A percentile compares a stretch with the other conserved stretches of the same genome.
Conservation (phyloP, 2,113 vertebrate species). For the Pomatostomus ruficeps region DNA sequence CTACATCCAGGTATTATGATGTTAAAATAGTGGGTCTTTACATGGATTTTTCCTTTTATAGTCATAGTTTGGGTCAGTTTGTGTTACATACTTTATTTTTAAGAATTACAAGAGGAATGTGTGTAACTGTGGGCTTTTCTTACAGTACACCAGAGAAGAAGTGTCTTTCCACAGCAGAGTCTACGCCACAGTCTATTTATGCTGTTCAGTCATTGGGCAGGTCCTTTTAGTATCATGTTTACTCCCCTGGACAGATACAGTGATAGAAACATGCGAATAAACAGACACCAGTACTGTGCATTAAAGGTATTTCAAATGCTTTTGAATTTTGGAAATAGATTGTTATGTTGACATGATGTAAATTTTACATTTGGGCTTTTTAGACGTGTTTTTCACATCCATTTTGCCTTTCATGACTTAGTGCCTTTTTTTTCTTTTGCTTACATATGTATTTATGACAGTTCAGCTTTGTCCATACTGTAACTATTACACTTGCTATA, state of each 20-base stretch:
- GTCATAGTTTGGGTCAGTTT: background rate
- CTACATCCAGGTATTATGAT: background rate
- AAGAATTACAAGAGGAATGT: background rate
- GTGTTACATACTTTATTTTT: background rate
- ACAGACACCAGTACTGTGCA: slow-evolving; percentile 97
- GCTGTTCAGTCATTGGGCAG: slow-evolving; percentile 99
- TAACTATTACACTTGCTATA: background rate
- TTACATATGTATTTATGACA: background rate
- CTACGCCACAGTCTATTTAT: slow-evolving; percentile 98
- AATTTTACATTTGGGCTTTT: background rate
- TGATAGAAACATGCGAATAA: slow-evolving; percentile 97
- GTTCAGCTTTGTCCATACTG: background rate
- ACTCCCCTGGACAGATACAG: slow-evolving; percentile 98
- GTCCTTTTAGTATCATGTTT: slow-evolving; percentile 99
- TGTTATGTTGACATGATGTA: background rate
- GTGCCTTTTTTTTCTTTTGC: background rate
- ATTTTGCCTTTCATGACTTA: background rate
- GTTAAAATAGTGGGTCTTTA: background rate
- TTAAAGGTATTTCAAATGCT: slow-evolving; percentile 83
- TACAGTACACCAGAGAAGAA: slow-evolving; percentile 96
- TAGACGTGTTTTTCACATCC: background rate
- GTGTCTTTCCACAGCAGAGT: slow-evolving; percentile 96
- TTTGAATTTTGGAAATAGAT: background rate
- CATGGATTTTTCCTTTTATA: background rate
- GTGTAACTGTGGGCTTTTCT: background rate